Evolutionary conservation across 2,113 vertebrate species (phyloP), one percentile per base, ranked within the genome.

Genomic region (Takifugu bimaculatus): DNA sequence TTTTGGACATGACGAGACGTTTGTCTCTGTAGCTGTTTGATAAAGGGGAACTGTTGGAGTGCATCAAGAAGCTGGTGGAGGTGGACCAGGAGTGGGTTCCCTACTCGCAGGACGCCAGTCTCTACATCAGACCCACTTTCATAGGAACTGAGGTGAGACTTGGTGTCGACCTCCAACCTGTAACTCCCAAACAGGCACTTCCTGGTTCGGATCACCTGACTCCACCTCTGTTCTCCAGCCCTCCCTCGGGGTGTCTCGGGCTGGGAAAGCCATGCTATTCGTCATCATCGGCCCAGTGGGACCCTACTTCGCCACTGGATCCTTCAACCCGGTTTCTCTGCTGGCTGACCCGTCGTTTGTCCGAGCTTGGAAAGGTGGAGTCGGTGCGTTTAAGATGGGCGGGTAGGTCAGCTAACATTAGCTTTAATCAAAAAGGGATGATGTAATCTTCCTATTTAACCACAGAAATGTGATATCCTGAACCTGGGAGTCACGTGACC

Each of bases 21-120:
- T 32, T 27, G 6, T 6, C 14, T 7, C 0, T 45, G 15, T 64
- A 97, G 95, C 5, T 78, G 11, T 97, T 95, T 45, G 92, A 95
- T 69, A 92, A 92, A 74, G 61, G 0, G 0, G 92, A 97, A 35
- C 25, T 97, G 57, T 73, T 93, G 15, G 86, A 93, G 65, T 95
- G 95, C 64, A 93, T 97, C 71, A 88, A 53, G 50, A 91, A 90
- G 82, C 90, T 97, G 48, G 86, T 97, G 60, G 87, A 91, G 50
- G 4, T 95, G 5, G 95, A 97, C 63, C 88, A 91, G 76, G 93
- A 94, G 15, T 97, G 95, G 95, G 95, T 96, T 0, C 95, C 94
- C 0, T 83, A 85, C 35, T 88, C 90, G 0, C 60, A 66, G 0
- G 69, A 80, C 0, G 86, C 91, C 79, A 97, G 95, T 76, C 93